These are phyloP conservation scores for Pogona vitticeps DNA, from an alignment of 2,113 vertebrate genomes.

Conservation along the genomic window DNA sequence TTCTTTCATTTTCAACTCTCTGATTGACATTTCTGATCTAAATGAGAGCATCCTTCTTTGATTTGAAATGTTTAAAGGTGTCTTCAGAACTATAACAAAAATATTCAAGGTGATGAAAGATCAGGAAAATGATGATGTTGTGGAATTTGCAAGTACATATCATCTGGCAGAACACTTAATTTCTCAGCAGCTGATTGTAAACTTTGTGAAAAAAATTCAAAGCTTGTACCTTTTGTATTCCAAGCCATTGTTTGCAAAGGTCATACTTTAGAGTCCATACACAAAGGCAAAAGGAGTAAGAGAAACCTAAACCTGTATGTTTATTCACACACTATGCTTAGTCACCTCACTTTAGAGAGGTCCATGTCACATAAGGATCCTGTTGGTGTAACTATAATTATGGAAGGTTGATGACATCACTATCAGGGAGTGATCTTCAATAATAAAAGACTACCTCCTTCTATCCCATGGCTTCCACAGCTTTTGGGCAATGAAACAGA, in stretches of 20 bases:
- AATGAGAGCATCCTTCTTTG: constrained; percentile 51
- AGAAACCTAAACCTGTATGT: constrained; percentile 35
- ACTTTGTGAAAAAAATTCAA: constrained; percentile 66
- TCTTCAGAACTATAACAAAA: constrained; percentile 65
- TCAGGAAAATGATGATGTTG: constrained; percentile 60
- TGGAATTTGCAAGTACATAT: constrained; percentile 67
- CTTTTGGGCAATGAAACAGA: too few species aligned
- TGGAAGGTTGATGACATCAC: not conserved
- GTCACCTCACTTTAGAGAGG: not conserved
- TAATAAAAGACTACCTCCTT: too few species aligned
- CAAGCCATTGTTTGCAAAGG: constrained; percentile 58
- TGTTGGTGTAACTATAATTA: too few species aligned
- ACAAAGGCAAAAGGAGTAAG: constrained; percentile 41
- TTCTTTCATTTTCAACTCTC: constrained; percentile 58
- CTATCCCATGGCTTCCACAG: too few species aligned
- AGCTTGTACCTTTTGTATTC: constrained; percentile 65
- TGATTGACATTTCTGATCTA: constrained; percentile 49
- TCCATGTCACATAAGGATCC: not conserved
- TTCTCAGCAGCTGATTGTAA: constrained; percentile 56
- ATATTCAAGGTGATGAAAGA: constrained; percentile 67
- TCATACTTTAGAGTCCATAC: constrained; percentile 57
- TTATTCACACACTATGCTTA: constrained; percentile 56
- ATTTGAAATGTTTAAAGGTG: constrained; percentile 60
- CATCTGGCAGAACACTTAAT: constrained; percentile 68
- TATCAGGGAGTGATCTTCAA: not conserved